Percentiles rank a stretch among this genome's conserved stretches.
phyloP scores from a whole-genome alignment of 2,797 vertebrate genomes.

The Mus caroli region DNA sequence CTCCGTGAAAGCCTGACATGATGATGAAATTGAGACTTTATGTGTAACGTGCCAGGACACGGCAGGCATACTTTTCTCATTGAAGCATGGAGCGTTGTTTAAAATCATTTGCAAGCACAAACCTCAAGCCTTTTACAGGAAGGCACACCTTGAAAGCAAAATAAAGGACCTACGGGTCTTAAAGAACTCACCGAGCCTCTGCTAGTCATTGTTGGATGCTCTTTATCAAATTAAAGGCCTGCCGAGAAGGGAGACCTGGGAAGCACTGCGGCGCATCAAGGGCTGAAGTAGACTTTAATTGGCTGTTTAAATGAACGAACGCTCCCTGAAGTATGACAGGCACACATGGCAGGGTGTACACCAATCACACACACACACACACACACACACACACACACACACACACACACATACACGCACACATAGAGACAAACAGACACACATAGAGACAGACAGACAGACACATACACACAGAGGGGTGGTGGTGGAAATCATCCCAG shows the following conservation, averaged over 20 bases:
- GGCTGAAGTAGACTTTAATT: constrained; percentile 88
- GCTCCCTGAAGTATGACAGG: constrained; percentile 80
- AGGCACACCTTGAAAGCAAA: constrained; percentile 86
- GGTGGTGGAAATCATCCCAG: background rate
- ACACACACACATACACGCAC: constrained; percentile 5
- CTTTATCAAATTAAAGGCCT: constrained; percentile 90
- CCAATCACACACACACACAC: constrained; percentile 22
- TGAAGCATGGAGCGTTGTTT: constrained; percentile 86
- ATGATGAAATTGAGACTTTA: constrained; percentile 87
- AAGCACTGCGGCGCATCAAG: constrained; percentile 86
- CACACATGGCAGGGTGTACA: background rate
- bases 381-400: background rate
- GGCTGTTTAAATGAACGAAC: constrained; percentile 88
- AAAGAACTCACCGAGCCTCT: constrained; percentile 88
- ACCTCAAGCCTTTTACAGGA: constrained; percentile 78
- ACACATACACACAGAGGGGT: background rate
- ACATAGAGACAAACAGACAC: constrained; percentile 49
- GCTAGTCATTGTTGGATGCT: constrained; percentile 87
- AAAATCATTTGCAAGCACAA: constrained; percentile 79
- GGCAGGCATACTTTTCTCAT: constrained; percentile 88
- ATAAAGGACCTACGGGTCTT: constrained; percentile 81
- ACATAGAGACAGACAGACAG: too few species aligned
- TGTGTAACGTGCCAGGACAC: constrained; percentile 85
- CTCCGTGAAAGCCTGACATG: constrained; percentile 84
- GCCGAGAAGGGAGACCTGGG: constrained; percentile 85